Evolutionary conservation across 2,797 vertebrate species (phyloP), one percentile per base, ranked within the genome.

Genomic region (Mormyrus hasselquistii): DNA sequence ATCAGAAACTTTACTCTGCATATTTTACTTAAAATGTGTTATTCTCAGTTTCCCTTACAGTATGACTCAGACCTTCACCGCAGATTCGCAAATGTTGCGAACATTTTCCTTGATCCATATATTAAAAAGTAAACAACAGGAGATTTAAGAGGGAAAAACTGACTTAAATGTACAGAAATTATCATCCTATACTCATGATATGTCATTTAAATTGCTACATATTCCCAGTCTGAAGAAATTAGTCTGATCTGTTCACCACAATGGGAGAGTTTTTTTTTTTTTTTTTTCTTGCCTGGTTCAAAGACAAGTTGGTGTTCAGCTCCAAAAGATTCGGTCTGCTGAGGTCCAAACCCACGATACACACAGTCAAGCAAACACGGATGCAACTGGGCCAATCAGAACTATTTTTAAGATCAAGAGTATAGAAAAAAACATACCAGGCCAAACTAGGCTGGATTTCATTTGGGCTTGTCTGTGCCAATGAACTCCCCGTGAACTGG

Each of bases 371-470:
- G 55, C 22, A 34, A 76, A 62, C 41, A 25, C 14, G 2, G 53
- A 89, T 1, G 7, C 79, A 59, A 47, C 79, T 84, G 22, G 79
- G 88, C 41, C 79, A 89, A 89, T 89, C 57, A 84, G 41, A 65
- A 19, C 79, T 59, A 86, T 86, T 57, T 86, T 86, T 57, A 29
- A 89, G 79, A 85, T 44, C 4, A 25, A 53, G 50, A 55, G 53
- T 49, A 47, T n/a, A 38, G 34, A 49, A 62, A 76, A 76, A 73
- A 38, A 76, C 25, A 55, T 87, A 90, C 25, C 29, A 10, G 84
- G 59, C 85, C 85, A 87, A 82, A 88, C 87, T 89, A 89, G 85
- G 88, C 89, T 89, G 85, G 84, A 89, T 65, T 57, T 65, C 41
- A 3, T 44, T 19, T 47, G 34, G 52, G 8, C 59, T 50, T 62